Percentiles rank a stretch among this genome's conserved stretches.
These are phyloP conservation scores for Homalodisca vitripennis DNA, from an alignment of 1,140 invertebrate species.

Conservation along the genomic window DNA sequence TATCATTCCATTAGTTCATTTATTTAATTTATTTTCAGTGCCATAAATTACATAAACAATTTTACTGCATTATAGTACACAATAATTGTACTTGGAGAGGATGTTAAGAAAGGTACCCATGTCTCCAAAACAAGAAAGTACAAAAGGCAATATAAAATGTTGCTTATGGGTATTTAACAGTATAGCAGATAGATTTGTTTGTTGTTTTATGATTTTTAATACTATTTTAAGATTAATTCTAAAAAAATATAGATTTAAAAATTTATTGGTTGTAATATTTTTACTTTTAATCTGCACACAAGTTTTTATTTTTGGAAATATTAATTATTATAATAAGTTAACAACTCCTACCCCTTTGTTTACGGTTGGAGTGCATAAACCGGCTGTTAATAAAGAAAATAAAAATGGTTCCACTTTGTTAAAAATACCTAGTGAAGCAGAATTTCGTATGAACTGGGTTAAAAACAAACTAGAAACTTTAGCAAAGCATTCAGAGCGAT, in stretches of 20 bases:
- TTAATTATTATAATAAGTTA: background rate
- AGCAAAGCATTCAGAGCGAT: slow-evolving; percentile 35
- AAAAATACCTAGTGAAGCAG: slow-evolving; percentile 35
- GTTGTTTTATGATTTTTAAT: no score
- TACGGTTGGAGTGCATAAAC: background rate
- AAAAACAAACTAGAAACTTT: slow-evolving; percentile 39
- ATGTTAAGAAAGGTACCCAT: no score
- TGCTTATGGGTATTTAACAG: no score
- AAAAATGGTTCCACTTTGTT: background rate
- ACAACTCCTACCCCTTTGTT: background rate
- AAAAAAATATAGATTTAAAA: background rate
- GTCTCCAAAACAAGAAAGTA: no score
- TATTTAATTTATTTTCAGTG: no score
- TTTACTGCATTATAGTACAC: no score
- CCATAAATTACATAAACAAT: no score
- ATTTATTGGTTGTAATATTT: background rate
- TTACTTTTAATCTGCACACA: background rate
- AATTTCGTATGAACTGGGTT: slow-evolving; percentile 37
- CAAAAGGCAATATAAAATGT: no score
- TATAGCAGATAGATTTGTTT: no score
- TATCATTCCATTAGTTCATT: no score
- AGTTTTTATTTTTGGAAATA: background rate
- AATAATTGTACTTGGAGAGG: no score
- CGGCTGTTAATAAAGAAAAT: background rate
- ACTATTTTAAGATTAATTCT: no score